Conservation (phyloP, 1,140 invertebrate genomes). For the Oryctes rhinoceros region DNA sequence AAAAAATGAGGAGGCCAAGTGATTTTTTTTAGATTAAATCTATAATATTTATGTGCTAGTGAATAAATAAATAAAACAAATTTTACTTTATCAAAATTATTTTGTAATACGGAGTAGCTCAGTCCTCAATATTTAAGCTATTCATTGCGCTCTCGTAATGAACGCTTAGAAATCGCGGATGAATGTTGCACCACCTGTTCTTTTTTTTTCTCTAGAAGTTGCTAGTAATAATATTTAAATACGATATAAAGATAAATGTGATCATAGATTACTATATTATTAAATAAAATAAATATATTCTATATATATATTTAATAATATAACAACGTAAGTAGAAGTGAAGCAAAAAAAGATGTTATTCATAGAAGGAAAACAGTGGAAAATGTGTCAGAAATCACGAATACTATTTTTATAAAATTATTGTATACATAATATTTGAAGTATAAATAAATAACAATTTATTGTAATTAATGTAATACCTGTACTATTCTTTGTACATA, state of each 20-base stretch:
- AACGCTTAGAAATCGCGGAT: too few relatives aligned
- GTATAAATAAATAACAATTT: background rate
- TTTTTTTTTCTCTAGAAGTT: background rate
- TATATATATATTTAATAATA: slow-evolving; percentile 5
- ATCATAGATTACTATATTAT: slow-evolving; percentile 21
- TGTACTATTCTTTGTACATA: slow-evolving; percentile 12
- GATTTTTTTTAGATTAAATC: slow-evolving; percentile 22
- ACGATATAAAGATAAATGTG: slow-evolving; percentile 31
- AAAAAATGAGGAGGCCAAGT: slow-evolving; percentile 28
- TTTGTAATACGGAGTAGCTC: too few relatives aligned
- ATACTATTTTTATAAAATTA: slow-evolving; percentile 36
- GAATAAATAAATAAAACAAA: slow-evolving; percentile 23
- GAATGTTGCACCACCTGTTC: background rate
- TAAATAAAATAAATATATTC: background rate
- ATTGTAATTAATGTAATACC: background rate
- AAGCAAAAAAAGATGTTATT: slow-evolving; percentile 1
- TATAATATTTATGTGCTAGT: background rate
- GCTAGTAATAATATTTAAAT: slow-evolving; percentile 15
- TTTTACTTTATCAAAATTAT: background rate
- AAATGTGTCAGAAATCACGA: background rate
- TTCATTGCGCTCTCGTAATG: too few relatives aligned
- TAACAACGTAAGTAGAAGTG: background rate
- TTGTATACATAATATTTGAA: slow-evolving; percentile 16
- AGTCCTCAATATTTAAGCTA: too few relatives aligned
- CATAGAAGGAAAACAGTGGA: background rate